Evolutionary conservation across 2,797 vertebrate genomes (phyloP).

Genomic region (Kryptolebias ocellatus): DNA sequence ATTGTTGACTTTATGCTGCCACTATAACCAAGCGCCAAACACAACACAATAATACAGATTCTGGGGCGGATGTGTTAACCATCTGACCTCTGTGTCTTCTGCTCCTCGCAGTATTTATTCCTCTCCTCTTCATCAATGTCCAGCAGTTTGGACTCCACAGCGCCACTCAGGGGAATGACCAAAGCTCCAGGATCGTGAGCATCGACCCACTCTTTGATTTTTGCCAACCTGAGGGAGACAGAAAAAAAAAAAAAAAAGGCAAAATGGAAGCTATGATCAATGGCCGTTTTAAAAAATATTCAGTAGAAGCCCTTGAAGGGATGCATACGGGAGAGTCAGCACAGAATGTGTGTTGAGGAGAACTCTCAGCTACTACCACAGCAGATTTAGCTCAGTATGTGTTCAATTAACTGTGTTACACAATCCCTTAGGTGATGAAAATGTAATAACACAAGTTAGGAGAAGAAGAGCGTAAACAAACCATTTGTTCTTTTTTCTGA

Average conservation of each 20-base stretch:
- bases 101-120: constrained; percentile 94
- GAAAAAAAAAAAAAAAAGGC: constrained; percentile 52
- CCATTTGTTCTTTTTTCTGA: constrained; percentile 99
- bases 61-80: constrained; percentile 5
- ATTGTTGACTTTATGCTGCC: too few relatives aligned
- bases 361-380: too few relatives aligned
- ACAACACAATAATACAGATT: not conserved
- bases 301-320: too few relatives aligned
- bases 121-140: constrained; percentile 96
- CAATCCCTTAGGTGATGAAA: not conserved
- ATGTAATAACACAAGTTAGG: not conserved
- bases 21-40: not conserved
- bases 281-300: not conserved
- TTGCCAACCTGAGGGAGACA: constrained; percentile 89
- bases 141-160: constrained; percentile 92
- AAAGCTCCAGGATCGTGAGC: constrained; percentile 93
- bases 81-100: constrained; percentile 97
- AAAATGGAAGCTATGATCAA: constrained; percentile 10
- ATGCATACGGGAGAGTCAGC: too few relatives aligned
- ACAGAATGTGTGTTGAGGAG: too few relatives aligned
- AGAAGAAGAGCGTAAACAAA: constrained; percentile 69
- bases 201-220: constrained; percentile 99
- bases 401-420: too few relatives aligned
- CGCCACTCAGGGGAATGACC: constrained; percentile 97
- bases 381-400: too few relatives aligned